Percentiles rank a stretch among this genome's conserved stretches.
phyloP scores from a whole-genome alignment of 2,113 vertebrate species.

The Microcebus lehilahytsara region DNA sequence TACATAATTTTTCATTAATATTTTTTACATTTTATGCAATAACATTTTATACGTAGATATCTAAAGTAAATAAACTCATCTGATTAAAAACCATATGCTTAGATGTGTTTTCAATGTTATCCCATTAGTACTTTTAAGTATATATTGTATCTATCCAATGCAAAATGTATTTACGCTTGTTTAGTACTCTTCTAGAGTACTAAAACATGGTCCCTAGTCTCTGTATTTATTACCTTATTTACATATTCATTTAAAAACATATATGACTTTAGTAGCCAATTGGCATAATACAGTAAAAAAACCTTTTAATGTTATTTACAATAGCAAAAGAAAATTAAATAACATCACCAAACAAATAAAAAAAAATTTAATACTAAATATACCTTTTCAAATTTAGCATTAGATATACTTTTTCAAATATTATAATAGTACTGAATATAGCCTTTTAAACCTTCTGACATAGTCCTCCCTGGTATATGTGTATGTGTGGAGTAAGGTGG shows the following conservation, averaged over 20 bases:
- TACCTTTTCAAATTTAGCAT: background rate
- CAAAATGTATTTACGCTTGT: background rate
- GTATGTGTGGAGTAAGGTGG: background rate
- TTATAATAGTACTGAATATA: background rate
- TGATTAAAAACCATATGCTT: background rate
- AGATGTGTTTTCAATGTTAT: background rate
- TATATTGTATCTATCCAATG: background rate
- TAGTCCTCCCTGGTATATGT: background rate
- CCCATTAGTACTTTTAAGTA: background rate
- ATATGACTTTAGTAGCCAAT: background rate
- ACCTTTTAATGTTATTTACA: background rate
- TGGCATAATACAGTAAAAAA: background rate
- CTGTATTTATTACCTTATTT: conserved; percentile 28
- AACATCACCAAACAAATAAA: background rate
- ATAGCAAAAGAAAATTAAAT: background rate
- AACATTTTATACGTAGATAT: background rate
- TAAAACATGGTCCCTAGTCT: background rate
- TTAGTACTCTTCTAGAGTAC: background rate
- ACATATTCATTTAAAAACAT: background rate
- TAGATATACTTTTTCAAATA: background rate
- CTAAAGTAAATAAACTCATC: background rate
- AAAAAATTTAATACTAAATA: background rate
- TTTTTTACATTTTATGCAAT: background rate
- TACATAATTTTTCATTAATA: background rate
- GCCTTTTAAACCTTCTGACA: background rate